Conservation (phyloP, 1,140 invertebrate genomes). For the Drosophila biarmipes region DNA sequence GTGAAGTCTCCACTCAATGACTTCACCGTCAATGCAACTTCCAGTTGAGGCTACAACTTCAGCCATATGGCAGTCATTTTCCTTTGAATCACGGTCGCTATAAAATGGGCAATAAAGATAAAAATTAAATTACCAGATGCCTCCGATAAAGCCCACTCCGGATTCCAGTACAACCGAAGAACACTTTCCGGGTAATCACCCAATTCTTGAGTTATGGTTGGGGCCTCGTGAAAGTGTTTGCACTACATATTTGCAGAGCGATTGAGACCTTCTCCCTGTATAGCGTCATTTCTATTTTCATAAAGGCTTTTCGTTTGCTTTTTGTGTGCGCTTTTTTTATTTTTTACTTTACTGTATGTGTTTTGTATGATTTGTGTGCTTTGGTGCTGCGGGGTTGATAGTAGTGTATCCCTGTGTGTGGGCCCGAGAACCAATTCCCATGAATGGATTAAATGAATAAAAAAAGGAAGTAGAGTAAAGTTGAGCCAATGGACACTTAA, state of each 20-base stretch:
- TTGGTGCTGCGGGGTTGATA: slow-evolving; percentile 58
- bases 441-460: slow-evolving; percentile 6
- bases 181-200: slow-evolving; percentile 40
- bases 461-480: neutral
- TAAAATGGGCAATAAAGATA: slow-evolving; percentile 17
- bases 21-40: slow-evolving; percentile 51
- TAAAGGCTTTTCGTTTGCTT: slow-evolving; percentile 57
- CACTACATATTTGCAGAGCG: slow-evolving; percentile 34
- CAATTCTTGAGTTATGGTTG: slow-evolving; percentile 2
- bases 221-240: slow-evolving; percentile 29
- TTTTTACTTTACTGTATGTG: slow-evolving; percentile 24
- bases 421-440: slow-evolving; percentile 12
- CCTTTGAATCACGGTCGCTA: slow-evolving; percentile 37
- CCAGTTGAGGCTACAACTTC: slow-evolving; percentile 32
- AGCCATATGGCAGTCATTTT: slow-evolving; percentile 34
- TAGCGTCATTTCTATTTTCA: slow-evolving; percentile 80
- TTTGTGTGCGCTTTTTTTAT: slow-evolving; percentile 14
- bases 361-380: slow-evolving; percentile 47
- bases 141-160: slow-evolving; percentile 21
- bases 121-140: slow-evolving; percentile 55
- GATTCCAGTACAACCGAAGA: slow-evolving; percentile 8
- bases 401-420: slow-evolving; percentile 24
- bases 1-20: slow-evolving; percentile 11
- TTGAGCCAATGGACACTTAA: slow-evolving; percentile 6
- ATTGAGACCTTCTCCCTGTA: slow-evolving; percentile 25